Evolutionary conservation across 2,797 vertebrate genomes (phyloP).

Genomic region (Anguilla pacifica): DNA sequence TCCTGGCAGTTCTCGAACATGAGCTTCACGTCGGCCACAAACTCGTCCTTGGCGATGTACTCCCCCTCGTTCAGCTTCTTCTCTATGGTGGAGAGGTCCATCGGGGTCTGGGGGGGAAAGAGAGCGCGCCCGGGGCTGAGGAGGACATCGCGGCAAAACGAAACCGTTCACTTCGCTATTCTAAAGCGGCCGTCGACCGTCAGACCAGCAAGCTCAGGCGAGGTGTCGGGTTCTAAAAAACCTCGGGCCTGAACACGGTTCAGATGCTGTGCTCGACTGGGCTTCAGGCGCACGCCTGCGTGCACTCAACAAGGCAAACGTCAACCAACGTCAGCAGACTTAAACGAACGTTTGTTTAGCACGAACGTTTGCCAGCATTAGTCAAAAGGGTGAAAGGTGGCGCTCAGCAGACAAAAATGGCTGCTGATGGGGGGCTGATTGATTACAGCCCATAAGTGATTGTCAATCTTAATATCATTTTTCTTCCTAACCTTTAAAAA

Average conservation of each 20-base stretch:
- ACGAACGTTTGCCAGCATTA: too few relatives aligned
- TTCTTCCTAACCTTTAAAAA: too few relatives aligned
- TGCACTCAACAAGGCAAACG: too few relatives aligned
- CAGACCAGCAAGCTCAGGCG: neutral
- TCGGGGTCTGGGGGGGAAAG: constrained; percentile 79
- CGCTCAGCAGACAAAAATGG: neutral
- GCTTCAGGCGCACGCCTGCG: too few relatives aligned
- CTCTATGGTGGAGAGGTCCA: constrained; percentile 98
- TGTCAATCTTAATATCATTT: too few relatives aligned
- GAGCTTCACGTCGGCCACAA: constrained; percentile 92
- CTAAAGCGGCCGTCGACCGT: neutral
- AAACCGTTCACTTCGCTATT: neutral
- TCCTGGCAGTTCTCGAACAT: constrained; percentile 97
- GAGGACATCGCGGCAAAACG: neutral
- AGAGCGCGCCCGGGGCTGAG: neutral
- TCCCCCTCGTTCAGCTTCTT: constrained; percentile 90
- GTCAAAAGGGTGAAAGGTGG: neutral
- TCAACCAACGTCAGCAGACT: neutral
- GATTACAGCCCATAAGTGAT: too few relatives aligned
- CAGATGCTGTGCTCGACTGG: too few relatives aligned
- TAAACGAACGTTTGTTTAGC: neutral
- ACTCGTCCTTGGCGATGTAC: constrained; percentile 93
- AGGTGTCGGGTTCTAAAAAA: neutral
- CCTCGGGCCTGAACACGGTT: neutral
- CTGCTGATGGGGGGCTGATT: neutral